Evolutionary conservation across 2,888 invertebrate genomes (phyloP), one percentile per base, ranked within the genome.

Genomic region (Cryptophagus acutangulus): DNA sequence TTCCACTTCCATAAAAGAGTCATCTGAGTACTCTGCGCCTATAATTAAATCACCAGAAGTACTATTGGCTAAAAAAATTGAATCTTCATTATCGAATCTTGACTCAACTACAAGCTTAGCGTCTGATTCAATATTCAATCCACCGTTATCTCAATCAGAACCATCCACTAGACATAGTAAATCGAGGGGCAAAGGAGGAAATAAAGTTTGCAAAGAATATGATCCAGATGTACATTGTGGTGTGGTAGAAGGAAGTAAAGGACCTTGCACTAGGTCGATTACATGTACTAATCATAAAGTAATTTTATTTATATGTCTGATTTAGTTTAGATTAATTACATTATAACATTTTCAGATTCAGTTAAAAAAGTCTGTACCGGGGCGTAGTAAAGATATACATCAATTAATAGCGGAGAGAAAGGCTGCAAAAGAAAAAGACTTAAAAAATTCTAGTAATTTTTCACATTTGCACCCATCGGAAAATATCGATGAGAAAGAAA

Each of bases 161-260:
- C n/a, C n/a, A n/a, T n/a, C n/a, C n/a, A n/a, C n/a, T n/a, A n/a
- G n/a, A n/a, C n/a, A n/a, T n/a, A 45, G 41, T 33, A 52, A 50
- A 26, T 57, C 53, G 29, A 56, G 51, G 30, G n/a, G n/a, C n/a
- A 62, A 54, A 45, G 52, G 43, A 33, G 54, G 42, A 36, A 49
- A 53, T 36, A 58, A 52, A 47, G 43, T 46, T 15, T 47, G 52
- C 13, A 58, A 57, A 44, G 84, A 86, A 62, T 89, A 84, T 69
- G 85, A 89, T 66, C 82, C 88, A 12, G 83, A 89, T 63, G 79
- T 83, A 52, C 89, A 89, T 63, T 89, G 89, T 65, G 90, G 89
- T 2, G 88, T 88, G 10, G 69, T 78, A 53, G 79, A 76, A 38
- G 77, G 74, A 1, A 84, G 83, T 49, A 79, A 76, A 46, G 81